These are phyloP conservation scores for Chaetogeoica ovagalla DNA, from an alignment of 2,888 invertebrate genomes.

Conservation along the genomic window DNA sequence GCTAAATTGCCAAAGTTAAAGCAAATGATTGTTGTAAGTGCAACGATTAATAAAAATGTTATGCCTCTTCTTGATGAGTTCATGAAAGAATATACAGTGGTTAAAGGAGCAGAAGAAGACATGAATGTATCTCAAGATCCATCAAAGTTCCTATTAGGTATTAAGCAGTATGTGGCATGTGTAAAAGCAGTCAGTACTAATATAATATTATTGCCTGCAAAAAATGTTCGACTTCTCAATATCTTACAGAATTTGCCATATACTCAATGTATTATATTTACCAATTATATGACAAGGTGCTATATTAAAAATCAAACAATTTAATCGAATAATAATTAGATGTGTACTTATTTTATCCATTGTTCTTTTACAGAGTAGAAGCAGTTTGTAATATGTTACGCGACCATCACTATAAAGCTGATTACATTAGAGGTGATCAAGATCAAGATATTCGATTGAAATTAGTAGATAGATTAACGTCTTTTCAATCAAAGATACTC, in stretches of 20 bases:
- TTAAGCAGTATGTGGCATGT: conserved; percentile 74
- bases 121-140: conserved; percentile 56
- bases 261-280: conserved; percentile 89
- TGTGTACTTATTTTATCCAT: background rate
- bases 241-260: conserved; percentile 76
- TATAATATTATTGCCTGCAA: conserved; percentile 70
- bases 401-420: conserved; percentile 50
- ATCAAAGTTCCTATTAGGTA: conserved; percentile 72
- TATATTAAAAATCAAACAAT: background rate
- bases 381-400: conserved; percentile 54
- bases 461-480: conserved; percentile 53
- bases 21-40: conserved; percentile 90
- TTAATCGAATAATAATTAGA: background rate
- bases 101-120: conserved; percentile 37
- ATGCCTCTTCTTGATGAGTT: conserved; percentile 38
- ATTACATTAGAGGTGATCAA: conserved; percentile 55
- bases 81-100: conserved; percentile 44
- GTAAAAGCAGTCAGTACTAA: conserved; percentile 64
- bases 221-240: conserved; percentile 68
- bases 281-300: conserved; percentile 78
- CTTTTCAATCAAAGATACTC: conserved; percentile 66
- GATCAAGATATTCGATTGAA: conserved; percentile 54
- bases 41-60: conserved; percentile 79
- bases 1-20: conserved; percentile 72
- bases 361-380: conserved; percentile 53